Percentiles rank a stretch among this genome's conserved stretches.
Evolutionary conservation across 2,113 vertebrate genomes (phyloP).

Genomic region (cattle (Bos taurus)): DNA sequence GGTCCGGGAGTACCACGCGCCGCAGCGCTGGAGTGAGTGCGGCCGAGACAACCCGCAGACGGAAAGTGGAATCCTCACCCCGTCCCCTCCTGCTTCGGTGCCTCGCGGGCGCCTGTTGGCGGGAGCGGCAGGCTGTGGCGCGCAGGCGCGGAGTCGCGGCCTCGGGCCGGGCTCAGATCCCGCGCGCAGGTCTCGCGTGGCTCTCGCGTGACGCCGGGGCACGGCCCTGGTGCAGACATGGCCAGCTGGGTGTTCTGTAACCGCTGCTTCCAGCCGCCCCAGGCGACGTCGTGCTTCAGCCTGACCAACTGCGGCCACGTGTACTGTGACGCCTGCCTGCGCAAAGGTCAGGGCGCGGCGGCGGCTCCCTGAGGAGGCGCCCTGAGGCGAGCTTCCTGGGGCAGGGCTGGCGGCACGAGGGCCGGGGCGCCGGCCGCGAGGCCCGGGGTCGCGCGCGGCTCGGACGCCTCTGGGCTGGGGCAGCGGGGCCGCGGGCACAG

Average conservation of each 20-base stretch:
- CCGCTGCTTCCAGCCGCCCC: slow-evolving; percentile 83
- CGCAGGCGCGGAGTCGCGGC: background rate
- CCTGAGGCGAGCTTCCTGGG: background rate
- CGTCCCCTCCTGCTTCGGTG: too few species aligned
- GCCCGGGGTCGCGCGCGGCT: background rate
- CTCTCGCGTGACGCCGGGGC: rapidly evolving
- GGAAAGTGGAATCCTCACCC: rapidly evolving
- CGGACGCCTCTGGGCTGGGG: background rate
- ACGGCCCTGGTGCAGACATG: slow-evolving; percentile 64
- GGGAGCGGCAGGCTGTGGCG: rapidly evolving
- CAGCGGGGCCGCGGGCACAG: background rate
- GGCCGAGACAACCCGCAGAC: rapidly evolving
- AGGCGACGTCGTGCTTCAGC: slow-evolving; percentile 74
- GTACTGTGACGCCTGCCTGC: slow-evolving; percentile 86
- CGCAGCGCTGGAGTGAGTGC: rapidly evolving
- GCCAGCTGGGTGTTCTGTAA: slow-evolving; percentile 86
- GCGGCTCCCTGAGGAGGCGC: too few species aligned
- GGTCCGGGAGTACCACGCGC: rapidly evolving
- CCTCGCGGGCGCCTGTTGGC: background rate
- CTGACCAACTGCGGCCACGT: slow-evolving; percentile 92
- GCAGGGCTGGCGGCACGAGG: background rate
- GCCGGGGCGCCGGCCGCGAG: background rate
- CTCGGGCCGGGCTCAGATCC: rapidly evolving
- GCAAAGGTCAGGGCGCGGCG: slow-evolving; percentile 80
- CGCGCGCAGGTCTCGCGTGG: rapidly evolving